phyloP scores from a whole-genome alignment of 2,888 invertebrate genomes.

The Apomyelois bistriatella region DNA sequence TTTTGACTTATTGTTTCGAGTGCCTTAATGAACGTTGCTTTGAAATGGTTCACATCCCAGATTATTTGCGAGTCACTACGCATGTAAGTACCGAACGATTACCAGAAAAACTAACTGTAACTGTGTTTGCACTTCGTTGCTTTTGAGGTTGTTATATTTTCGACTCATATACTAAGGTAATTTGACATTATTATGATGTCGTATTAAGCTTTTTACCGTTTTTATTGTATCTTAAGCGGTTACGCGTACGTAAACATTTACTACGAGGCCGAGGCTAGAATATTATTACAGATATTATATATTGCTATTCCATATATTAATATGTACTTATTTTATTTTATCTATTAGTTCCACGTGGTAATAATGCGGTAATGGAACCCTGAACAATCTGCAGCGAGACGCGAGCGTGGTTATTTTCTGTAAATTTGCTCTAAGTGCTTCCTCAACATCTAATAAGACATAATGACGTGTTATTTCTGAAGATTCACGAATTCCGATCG shows the following conservation, averaged over 20 bases:
- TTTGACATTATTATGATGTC: conserved; percentile 44
- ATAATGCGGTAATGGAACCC: conserved; percentile 59
- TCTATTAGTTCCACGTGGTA: conserved; percentile 40
- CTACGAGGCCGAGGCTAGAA: conserved; percentile 1
- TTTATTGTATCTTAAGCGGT: conserved; percentile 16
- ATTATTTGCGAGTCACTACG: conserved; percentile 48
- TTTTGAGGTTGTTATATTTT: conserved; percentile 50
- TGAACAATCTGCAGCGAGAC: conserved; percentile 49
- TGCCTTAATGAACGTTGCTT: conserved; percentile 47
- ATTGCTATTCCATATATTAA: not conserved
- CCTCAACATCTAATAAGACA: conserved; percentile 71
- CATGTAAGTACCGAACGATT: conserved; percentile 37
- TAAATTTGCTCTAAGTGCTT: conserved; percentile 72
- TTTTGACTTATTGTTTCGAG: conserved; percentile 32
- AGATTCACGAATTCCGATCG: conserved; percentile 73
- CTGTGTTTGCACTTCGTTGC: conserved; percentile 62
- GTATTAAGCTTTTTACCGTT: conserved; percentile 32
- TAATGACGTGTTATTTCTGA: conserved; percentile 74
- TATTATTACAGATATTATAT: conserved; percentile 20
- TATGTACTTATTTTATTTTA: conserved; percentile 26
- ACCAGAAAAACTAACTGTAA: conserved; percentile 63
- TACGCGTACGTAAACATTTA: conserved; percentile 6
- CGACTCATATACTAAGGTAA: conserved; percentile 44
- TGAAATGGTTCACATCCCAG: conserved; percentile 43
- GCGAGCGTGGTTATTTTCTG: conserved; percentile 64